Conservation (phyloP, 2,113 vertebrate species). For the Mastomys natalensis region DNA sequence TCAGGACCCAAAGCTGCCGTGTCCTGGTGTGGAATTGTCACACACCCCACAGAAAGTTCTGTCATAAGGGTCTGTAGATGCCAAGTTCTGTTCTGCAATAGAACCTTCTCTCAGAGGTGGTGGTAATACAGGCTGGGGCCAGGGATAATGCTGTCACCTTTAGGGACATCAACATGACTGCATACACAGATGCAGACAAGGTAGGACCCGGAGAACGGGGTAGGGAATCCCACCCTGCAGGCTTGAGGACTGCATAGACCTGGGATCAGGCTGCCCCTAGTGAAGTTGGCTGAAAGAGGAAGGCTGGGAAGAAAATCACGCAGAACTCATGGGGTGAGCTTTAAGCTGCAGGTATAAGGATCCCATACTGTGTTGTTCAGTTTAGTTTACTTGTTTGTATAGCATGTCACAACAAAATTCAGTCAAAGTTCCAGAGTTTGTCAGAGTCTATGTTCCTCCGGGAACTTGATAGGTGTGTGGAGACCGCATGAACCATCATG, state of each 20-base stretch:
- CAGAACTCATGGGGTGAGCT: not conserved
- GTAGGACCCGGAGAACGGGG: not conserved
- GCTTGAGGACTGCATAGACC: not conserved
- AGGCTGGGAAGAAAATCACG: not conserved
- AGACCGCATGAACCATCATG: fast-evolving
- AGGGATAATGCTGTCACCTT: not conserved
- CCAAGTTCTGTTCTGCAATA: not conserved
- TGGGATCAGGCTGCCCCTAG: not conserved
- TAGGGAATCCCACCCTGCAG: not conserved
- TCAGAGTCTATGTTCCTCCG: too few species aligned
- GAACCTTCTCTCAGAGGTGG: too few species aligned
- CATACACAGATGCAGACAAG: not conserved
- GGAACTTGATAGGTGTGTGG: not conserved
- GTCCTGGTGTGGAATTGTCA: not conserved
- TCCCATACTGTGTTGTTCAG: too few species aligned
- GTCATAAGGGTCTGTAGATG: not conserved
- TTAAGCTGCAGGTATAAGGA: not conserved
- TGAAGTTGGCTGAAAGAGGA: not conserved
- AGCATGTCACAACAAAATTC: not conserved
- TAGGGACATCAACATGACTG: not conserved
- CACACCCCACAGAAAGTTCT: not conserved
- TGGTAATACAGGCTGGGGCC: not conserved
- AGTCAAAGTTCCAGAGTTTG: not conserved
- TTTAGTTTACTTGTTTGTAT: not conserved
- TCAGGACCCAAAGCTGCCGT: not conserved